phyloP scores from a whole-genome alignment of 2,888 invertebrate species.

The Acronicta leporina region DNA sequence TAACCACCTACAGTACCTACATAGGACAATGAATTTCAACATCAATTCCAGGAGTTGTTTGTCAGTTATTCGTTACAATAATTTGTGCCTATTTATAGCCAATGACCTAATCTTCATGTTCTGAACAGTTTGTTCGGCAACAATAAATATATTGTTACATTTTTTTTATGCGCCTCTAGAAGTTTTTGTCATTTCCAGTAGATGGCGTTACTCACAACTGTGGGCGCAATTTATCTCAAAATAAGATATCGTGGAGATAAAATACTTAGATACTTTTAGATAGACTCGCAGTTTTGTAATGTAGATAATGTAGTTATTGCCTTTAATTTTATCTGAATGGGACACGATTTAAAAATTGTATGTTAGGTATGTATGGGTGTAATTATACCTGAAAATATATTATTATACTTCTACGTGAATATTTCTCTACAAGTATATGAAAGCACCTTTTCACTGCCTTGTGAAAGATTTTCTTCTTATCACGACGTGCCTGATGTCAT shows the following conservation, averaged over 20 bases:
- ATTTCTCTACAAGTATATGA: neutral
- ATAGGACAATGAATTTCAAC: conserved; percentile 32
- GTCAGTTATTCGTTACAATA: conserved; percentile 34
- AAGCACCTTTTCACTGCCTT: conserved; percentile 32
- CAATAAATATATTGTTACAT: conserved; percentile 31
- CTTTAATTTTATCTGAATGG: no score
- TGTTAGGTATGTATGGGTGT: no score
- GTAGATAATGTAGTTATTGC: no score
- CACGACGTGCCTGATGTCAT: conserved; percentile 65
- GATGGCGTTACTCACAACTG: conserved; percentile 67
- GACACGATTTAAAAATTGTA: no score
- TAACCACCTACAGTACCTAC: conserved; percentile 25
- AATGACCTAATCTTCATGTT: conserved; percentile 49
- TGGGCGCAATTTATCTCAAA: conserved; percentile 22
- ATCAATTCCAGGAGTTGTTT: conserved; percentile 43
- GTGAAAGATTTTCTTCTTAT: conserved; percentile 49
- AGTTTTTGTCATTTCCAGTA: conserved; percentile 52
- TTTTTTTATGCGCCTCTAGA: conserved; percentile 26
- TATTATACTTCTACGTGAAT: conserved; percentile 5
- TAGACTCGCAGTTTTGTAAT: conserved; percentile 12
- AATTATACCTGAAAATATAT: no score
- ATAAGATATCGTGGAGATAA: conserved; percentile 33
- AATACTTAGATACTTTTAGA: conserved; percentile 13
- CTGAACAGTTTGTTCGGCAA: conserved; percentile 15
- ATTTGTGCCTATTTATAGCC: conserved; percentile 49